phyloP scores from a whole-genome alignment of 2,113 vertebrate genomes.

The Neodontobutis hainanensis region DNA sequence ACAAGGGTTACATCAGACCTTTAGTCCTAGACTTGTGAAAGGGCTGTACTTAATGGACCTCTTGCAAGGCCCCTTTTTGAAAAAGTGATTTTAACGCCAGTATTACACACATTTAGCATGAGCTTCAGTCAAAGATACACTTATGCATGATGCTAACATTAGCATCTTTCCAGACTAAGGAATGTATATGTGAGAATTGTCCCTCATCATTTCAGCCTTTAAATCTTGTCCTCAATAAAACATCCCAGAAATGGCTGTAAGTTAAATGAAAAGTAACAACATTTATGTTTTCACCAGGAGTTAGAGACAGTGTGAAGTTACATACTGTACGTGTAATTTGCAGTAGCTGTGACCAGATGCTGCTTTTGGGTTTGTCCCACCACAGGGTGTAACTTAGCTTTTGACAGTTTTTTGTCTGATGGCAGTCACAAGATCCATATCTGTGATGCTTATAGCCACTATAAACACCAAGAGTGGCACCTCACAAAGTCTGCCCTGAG shows the following conservation, averaged over 20 bases:
- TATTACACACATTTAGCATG: too few species aligned
- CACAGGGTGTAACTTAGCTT: constrained; percentile 50
- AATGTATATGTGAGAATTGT: too few species aligned
- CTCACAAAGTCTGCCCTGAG: constrained; percentile 29
- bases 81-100: too few species aligned
- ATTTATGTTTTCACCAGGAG: not conserved
- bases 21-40: too few species aligned
- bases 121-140: too few species aligned
- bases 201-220: too few species aligned
- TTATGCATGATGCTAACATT: too few species aligned
- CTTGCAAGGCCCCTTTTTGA: too few species aligned
- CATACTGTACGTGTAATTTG: constrained; percentile 9
- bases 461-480: constrained; percentile 31
- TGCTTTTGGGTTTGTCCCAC: constrained; percentile 28
- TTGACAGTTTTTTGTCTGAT: constrained; percentile 56
- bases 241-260: not conserved
- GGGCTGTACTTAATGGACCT: too few species aligned
- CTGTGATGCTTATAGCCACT: constrained; percentile 20
- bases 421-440: constrained; percentile 52
- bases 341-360: constrained; percentile 20
- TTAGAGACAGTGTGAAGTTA: constrained; percentile 38
- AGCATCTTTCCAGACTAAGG: too few species aligned
- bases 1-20: too few species aligned
- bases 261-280: not conserved
- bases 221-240: not conserved